Evolutionary conservation across 2,797 vertebrate species (phyloP), one percentile per base, ranked within the genome.

Genomic region (Diceros bicornis): DNA sequence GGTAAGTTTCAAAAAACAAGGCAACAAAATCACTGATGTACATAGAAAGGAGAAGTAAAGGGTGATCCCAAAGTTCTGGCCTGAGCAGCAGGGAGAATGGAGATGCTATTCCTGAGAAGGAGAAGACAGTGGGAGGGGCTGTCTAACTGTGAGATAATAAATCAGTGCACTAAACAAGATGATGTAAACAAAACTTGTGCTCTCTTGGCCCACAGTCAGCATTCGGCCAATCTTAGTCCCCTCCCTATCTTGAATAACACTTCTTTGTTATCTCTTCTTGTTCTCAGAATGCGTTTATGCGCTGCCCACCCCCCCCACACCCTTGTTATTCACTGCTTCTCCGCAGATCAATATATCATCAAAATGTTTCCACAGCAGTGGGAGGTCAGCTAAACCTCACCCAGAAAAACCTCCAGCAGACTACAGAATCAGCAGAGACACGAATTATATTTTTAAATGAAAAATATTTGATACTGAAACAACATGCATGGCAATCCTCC

Each of bases 371-470:
- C 61, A 25, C 44, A 44, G 6, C 66, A 72, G 77, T 8, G 13
- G 16, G 47, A 37, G 11, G 18, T 87, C 89, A 82, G 57, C 14
- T 29, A 82, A 44, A 62, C 21, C 66, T 90, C 61, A 77, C 55
- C 66, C 34, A 68, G 75, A 85, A 84, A 89, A 90, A 62, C 6
- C 18, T 64, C 21, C 16, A 32, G 32, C n/a, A 69, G 81, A 50
- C 11, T 21, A 83, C 4, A 62, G 25, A 50, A 47, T 44, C 4
- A 2, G 74, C 37, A 72, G 29, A 55, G 12, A 47, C 47, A 74
- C 17, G 57, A 64, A 69, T 66, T 29, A 11, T 23, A n/a, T 96
- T 78, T 94, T 93, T 68, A n/a, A 85, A 37, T 68, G 81, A 95
- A 68, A 86, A 96, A 27, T 27, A 20, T 91, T 89, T 64, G 47